Percentiles rank a stretch among this genome's conserved stretches.
Evolutionary conservation across 2,113 vertebrate genomes (phyloP).

Genomic region (Balaeniceps rex): DNA sequence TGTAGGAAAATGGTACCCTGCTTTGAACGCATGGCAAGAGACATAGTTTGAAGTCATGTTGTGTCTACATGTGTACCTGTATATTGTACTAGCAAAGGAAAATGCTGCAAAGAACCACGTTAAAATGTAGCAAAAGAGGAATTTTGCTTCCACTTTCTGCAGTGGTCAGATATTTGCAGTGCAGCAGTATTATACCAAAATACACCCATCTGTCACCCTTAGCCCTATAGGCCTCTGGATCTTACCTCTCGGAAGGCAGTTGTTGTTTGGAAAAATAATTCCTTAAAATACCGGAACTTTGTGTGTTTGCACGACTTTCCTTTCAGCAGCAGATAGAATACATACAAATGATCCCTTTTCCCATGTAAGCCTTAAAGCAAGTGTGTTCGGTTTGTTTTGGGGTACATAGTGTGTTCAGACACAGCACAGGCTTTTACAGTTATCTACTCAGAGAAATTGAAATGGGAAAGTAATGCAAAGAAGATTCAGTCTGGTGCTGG

Average conservation of each 20-base stretch:
- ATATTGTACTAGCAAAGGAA: neutral
- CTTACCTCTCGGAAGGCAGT: neutral
- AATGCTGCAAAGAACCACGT: neutral
- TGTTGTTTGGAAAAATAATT: neutral
- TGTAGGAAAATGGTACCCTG: neutral
- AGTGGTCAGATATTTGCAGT: neutral
- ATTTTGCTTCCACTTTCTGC: neutral
- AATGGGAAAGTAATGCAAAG: neutral
- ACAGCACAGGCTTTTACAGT: neutral
- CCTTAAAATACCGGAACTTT: neutral
- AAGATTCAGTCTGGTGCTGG: neutral
- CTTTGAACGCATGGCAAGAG: neutral
- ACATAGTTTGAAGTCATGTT: neutral
- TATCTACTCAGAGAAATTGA: neutral
- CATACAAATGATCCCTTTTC: neutral
- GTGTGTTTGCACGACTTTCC: neutral
- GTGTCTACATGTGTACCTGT: neutral
- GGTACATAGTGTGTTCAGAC: neutral
- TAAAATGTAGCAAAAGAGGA: neutral
- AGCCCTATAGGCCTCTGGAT: neutral
- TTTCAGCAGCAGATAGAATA: neutral
- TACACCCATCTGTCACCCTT: neutral
- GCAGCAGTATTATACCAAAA: neutral
- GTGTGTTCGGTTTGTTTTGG: accelerated
- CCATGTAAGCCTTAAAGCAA: neutral